Conservation (phyloP, 2,888 invertebrate species). For the Lithodes maja region DNA sequence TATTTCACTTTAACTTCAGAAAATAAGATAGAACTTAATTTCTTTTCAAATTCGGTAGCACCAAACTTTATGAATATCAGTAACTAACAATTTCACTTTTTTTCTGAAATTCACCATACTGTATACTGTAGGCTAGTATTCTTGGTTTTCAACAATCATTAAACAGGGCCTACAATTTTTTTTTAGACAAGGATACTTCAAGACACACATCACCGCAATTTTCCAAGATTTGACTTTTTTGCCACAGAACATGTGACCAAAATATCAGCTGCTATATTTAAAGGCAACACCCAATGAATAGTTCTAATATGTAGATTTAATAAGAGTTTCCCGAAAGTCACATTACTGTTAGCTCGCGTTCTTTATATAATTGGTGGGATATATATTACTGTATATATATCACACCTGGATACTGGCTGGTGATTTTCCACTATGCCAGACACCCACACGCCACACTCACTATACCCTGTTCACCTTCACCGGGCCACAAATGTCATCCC, state of each 20-base stretch:
- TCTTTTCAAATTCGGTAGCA: slow-evolving; percentile 61
- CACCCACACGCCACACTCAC: slow-evolving; percentile 54
- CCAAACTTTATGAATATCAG: slow-evolving; percentile 56
- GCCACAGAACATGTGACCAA: slow-evolving; percentile 2
- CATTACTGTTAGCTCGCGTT: slow-evolving; percentile 59
- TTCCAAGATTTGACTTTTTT: slow-evolving; percentile 24
- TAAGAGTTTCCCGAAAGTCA: slow-evolving; percentile 42
- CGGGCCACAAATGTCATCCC: too few species aligned
- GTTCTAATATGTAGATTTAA: slow-evolving; percentile 51
- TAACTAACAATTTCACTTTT: slow-evolving; percentile 47
- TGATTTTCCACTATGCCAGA: slow-evolving; percentile 54
- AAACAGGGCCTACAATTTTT: slow-evolving; percentile 23
- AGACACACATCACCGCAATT: slow-evolving; percentile 34
- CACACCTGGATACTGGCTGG: slow-evolving; percentile 63
- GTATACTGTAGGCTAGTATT: background rate
- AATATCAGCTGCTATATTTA: slow-evolving; percentile 42
- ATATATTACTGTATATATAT: slow-evolving; percentile 42
- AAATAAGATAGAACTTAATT: slow-evolving; percentile 56
- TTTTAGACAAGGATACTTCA: slow-evolving; percentile 44
- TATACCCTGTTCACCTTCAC: background rate
- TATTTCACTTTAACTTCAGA: slow-evolving; percentile 53
- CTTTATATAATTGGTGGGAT: slow-evolving; percentile 34
- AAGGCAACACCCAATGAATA: slow-evolving; percentile 55
- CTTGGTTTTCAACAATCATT: slow-evolving; percentile 40
- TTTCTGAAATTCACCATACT: slow-evolving; percentile 21